A percentile compares a stretch with the other conserved stretches of the same genome.
Conservation (phyloP, 2,113 vertebrate genomes). For the Callipepla californica region DNA sequence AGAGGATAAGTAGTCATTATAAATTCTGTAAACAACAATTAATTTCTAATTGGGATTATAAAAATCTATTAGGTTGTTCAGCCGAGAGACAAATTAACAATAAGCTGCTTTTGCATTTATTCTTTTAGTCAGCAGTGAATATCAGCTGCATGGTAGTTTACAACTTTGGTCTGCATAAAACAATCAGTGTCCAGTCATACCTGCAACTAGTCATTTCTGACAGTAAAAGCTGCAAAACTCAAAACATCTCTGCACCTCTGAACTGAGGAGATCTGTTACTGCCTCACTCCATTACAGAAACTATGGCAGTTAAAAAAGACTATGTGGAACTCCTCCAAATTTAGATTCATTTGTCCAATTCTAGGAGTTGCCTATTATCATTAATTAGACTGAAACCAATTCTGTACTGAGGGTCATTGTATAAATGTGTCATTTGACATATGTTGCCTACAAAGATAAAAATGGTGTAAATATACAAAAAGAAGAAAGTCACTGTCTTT, state of each 20-base stretch:
- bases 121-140: neutral
- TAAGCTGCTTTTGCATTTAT: neutral
- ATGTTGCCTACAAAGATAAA: neutral
- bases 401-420: neutral
- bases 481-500: neutral
- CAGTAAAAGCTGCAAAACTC: neutral
- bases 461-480: neutral
- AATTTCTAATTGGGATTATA: neutral
- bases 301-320: neutral
- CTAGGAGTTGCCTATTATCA: neutral
- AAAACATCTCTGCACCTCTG: neutral
- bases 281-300: neutral
- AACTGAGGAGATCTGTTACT: neutral
- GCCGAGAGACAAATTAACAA: neutral
- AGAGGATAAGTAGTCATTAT: neutral
- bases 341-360: neutral
- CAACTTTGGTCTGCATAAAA: slow-evolving; percentile 22
- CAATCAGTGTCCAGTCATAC: neutral
- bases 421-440: neutral
- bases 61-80: neutral
- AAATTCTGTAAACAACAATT: slow-evolving; percentile 15
- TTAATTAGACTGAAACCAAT: neutral
- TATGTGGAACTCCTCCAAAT: neutral
- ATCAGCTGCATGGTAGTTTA: neutral
- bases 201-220: neutral